Percentiles rank a stretch among this genome's conserved stretches.
These are phyloP conservation scores for Scaptomyza pallida DNA, from an alignment of 1,140 invertebrate species.

Conservation along the genomic window DNA sequence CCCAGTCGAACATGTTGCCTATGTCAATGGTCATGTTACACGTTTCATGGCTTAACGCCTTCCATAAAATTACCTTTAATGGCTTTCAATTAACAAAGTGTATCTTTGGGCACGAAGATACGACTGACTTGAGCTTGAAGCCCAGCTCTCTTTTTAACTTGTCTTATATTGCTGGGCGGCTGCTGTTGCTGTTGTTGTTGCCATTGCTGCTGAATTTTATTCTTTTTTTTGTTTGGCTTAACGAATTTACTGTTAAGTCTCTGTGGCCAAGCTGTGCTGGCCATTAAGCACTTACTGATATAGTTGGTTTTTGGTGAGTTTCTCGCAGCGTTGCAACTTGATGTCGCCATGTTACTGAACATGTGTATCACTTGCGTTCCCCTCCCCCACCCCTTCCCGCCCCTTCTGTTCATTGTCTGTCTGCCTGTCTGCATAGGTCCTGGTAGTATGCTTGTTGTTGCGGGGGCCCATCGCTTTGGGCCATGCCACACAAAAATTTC, in stretches of 20 bases:
- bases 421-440: background rate
- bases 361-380: conserved; percentile 71
- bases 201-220: conserved; percentile 12
- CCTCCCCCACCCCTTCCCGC: background rate
- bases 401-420: background rate
- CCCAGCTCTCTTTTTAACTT: conserved; percentile 3
- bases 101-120: conserved; percentile 76
- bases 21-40: conserved; percentile 84
- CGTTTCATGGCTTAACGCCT: conserved; percentile 84
- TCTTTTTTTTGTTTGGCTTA: conserved; percentile 27
- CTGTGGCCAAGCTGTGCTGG: conserved; percentile 37
- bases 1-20: conserved; percentile 37
- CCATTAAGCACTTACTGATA: conserved; percentile 39
- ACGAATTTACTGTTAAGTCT: conserved; percentile 81
- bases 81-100: conserved; percentile 84
- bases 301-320: conserved; percentile 13
- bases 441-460: conserved; percentile 3
- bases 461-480: conserved; percentile 33
- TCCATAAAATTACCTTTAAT: conserved; percentile 84
- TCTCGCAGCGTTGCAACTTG: conserved; percentile 59
- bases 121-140: conserved; percentile 54
- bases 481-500: conserved; percentile 59
- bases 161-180: conserved; percentile 9
- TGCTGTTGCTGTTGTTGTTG: background rate
- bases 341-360: conserved; percentile 78